phyloP scores from a whole-genome alignment of 2,113 vertebrate species.

The Siniperca knerii region DNA sequence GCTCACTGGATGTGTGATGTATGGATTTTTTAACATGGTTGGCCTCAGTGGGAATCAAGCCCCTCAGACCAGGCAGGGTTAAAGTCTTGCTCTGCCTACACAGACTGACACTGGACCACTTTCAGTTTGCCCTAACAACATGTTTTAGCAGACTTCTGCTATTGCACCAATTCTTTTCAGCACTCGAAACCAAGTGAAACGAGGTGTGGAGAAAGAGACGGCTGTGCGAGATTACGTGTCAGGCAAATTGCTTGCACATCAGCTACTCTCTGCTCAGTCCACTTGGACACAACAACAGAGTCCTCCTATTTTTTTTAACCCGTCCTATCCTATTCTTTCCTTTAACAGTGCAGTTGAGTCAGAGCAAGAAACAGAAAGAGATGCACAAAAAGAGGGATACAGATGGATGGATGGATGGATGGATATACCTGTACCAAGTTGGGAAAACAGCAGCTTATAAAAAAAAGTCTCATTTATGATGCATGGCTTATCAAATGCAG shows the following conservation, averaged over 20 bases:
- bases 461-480: too few species aligned
- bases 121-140: constrained; percentile 10
- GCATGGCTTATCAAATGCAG: too few species aligned
- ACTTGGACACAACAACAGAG: neutral
- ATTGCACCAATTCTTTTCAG: neutral
- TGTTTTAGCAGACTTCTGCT: constrained; percentile 1
- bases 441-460: neutral
- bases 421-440: too few species aligned
- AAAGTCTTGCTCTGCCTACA: neutral
- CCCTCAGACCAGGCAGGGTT: neutral
- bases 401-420: too few species aligned
- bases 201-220: neutral
- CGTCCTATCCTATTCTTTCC: neutral
- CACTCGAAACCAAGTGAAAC: neutral
- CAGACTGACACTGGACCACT: neutral
- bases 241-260: constrained; percentile 7
- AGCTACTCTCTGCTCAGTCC: neutral
- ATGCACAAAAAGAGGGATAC: too few species aligned
- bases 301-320: neutral
- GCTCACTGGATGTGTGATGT: neutral
- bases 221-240: constrained; percentile 9
- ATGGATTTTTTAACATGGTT: neutral
- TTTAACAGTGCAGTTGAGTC: neutral
- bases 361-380: too few species aligned
- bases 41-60: too few species aligned